Evolutionary conservation across 1,140 invertebrate species (phyloP), one percentile per base, ranked within the genome.

Genomic region (Paracyclopina nana): DNA sequence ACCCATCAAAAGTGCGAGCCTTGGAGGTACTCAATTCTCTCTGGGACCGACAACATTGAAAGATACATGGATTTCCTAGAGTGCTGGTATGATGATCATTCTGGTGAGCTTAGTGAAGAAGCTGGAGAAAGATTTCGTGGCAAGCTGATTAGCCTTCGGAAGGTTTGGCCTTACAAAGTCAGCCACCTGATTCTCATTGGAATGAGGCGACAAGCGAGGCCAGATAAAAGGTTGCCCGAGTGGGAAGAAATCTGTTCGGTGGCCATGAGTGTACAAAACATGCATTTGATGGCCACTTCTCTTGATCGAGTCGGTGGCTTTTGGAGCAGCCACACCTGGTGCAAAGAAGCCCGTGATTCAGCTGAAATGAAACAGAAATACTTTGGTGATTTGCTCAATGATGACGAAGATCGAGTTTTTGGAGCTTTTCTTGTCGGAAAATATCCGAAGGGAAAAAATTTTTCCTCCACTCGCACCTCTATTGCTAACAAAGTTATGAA

Each of bases 171-270:
- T n/a, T 14, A 45, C 24, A 22, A 22, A n/a, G 18, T 45, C 16
- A 48, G 46, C 27, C 46, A 48, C 16, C 22, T 48, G 4, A 22
- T 48, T 11, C n/a, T 48, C n/a, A 48, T 48, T n/a, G 20, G 24
- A n/a, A 48, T 48, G 46, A 48, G 29, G 22, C 22, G 46, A 12
- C 46, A 48, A 29, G 46, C 46, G 9, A 26, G 16, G 22, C 22
- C 46, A 14, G 46, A 48, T n/a, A 48, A 48, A 20, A n/a, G 25
- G 6, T 14, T 48, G 46, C 46, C 46, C 14, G 46, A 48, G 16
- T 48, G 46, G 46, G 46, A 48, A 29, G 46, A 48, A 29, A 48
- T 48, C 3, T 25, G 22, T 48, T 22, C 46, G 4, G 27, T 28
- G 6, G 22, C 46, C 27, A 26, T 22, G n/a, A 29, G 24, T 4